phyloP scores from a whole-genome alignment of 2,888 invertebrate species.

The Uloborus plumipes region DNA sequence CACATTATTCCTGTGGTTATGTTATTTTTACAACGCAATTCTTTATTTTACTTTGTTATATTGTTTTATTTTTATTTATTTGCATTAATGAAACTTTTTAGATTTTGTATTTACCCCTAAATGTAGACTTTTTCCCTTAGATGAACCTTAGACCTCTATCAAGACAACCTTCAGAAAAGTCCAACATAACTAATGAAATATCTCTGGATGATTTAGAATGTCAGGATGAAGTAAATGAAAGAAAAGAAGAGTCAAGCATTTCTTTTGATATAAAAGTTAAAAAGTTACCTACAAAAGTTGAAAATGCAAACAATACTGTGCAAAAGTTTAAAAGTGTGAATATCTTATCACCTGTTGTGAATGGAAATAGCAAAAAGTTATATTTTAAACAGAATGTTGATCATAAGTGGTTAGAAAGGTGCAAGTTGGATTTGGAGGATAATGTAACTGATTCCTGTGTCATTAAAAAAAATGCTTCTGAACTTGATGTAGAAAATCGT shows the following conservation, averaged over 20 bases:
- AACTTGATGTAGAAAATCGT: background rate
- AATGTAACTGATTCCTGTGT: background rate
- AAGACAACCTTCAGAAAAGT: background rate
- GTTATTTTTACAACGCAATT: too few species aligned
- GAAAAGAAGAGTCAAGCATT: background rate
- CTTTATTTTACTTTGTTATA: too few species aligned
- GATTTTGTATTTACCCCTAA: too few species aligned
- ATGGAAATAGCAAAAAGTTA: slow-evolving; percentile 15
- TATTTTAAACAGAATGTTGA: slow-evolving; percentile 39
- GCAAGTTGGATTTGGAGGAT: background rate
- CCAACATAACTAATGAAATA: background rate
- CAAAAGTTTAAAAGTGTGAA: slow-evolving; percentile 28
- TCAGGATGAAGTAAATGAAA: too few species aligned
- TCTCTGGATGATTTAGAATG: background rate
- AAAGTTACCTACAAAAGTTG: background rate
- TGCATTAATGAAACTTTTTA: too few species aligned
- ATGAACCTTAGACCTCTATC: too few species aligned
- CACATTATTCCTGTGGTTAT: too few species aligned
- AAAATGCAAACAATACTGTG: background rate
- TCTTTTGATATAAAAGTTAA: background rate
- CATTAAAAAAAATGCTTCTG: background rate
- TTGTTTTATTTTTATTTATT: too few species aligned
- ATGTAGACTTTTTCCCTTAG: too few species aligned
- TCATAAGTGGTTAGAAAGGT: slow-evolving; percentile 47
- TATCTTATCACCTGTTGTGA: slow-evolving; percentile 21